phyloP scores from a whole-genome alignment of 35 echinoderm and acorn worm genomes.

The Lytechinus variegatus region DNA sequence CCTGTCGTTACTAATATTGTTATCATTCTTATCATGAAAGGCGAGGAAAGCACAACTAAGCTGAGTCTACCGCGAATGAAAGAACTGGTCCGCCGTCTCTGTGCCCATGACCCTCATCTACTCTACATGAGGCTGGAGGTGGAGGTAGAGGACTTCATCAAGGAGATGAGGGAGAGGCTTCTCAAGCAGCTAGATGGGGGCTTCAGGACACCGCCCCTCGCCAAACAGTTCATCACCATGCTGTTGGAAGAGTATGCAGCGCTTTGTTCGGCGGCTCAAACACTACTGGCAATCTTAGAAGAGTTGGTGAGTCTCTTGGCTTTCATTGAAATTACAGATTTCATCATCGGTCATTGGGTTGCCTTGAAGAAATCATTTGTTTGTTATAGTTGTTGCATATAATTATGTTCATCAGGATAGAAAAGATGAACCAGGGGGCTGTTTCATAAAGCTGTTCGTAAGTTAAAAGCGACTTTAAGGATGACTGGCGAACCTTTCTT shows the following conservation, averaged over 20 bases:
- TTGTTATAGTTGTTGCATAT: no score
- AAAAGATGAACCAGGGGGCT: no score
- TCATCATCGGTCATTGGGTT: no score
- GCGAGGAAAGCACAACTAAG: conserved; percentile 74
- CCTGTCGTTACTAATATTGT: no score
- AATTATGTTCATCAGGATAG: no score
- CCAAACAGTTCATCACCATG: conserved; percentile 99
- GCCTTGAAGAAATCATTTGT: no score
- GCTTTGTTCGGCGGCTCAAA: conserved; percentile 86
- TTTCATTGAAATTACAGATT: not conserved
- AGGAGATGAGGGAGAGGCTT: conserved; percentile 85
- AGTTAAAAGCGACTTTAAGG: no score
- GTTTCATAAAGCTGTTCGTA: no score
- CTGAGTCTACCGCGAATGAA: conserved; percentile 86
- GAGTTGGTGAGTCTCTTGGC: conserved; percentile 72
- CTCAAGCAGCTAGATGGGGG: conserved; percentile 82
- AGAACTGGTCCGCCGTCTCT: conserved; percentile 89
- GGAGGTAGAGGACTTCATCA: conserved; percentile 92
- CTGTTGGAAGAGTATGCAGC: conserved; percentile 95
- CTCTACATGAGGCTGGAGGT: conserved; percentile 90
- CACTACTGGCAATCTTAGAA: conserved; percentile 77
- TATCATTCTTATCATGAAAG: not conserved
- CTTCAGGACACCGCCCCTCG: conserved; percentile 76
- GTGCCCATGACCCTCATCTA: conserved; percentile 89
- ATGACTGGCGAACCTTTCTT: no score